Evolutionary conservation across 2,888 invertebrate genomes (phyloP).

Genomic region (Aphodius sticticus): DNA sequence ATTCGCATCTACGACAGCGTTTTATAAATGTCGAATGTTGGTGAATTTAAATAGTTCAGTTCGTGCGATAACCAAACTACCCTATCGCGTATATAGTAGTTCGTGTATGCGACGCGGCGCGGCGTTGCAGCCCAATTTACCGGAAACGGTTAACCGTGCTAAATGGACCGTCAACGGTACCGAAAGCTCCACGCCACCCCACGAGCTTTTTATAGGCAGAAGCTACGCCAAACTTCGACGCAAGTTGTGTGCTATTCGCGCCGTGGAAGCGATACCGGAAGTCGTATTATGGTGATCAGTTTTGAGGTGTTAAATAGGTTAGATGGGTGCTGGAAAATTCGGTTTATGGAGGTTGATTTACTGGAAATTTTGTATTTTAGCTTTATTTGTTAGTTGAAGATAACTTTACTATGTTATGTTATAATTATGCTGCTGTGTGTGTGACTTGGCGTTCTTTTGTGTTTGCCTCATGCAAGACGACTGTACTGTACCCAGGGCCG

Average conservation of each 20-base stretch:
- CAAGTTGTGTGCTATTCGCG: neutral
- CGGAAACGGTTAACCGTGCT: constrained; percentile 24
- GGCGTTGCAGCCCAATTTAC: constrained; percentile 18
- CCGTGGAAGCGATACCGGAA: neutral
- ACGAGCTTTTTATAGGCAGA: neutral
- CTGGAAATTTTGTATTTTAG: no score
- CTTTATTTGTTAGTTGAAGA: no score
- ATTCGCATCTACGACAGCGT: neutral
- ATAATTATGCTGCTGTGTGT: no score
- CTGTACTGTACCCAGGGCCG: no score
- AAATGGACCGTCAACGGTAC: constrained; percentile 19
- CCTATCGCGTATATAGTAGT: constrained; percentile 1
- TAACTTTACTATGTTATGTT: no score
- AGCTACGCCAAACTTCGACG: no score
- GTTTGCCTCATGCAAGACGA: no score
- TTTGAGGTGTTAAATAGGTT: no score
- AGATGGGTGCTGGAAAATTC: no score
- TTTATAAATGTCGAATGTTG: neutral
- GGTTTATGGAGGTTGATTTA: no score
- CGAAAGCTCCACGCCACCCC: neutral
- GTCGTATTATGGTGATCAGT: neutral
- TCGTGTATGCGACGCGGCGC: constrained; percentile 11
- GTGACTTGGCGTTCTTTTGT: no score
- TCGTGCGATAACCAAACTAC: neutral
- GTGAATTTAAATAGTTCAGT: neutral